Base-by-base conservation (phyloP, 1,140 invertebrate species). In the Mycetomoellerius zeteki region DNA sequence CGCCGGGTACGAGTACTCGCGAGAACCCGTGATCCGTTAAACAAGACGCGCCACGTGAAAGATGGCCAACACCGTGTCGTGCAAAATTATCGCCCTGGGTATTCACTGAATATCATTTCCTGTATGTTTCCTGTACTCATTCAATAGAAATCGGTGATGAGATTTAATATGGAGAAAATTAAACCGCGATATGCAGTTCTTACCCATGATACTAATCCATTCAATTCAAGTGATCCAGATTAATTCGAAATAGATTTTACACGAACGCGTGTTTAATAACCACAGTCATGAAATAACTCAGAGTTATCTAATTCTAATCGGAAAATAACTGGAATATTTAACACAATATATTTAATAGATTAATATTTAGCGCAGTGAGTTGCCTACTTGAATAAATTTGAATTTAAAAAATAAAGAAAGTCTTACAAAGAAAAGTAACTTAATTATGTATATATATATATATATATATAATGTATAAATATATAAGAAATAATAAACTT, bases 71-170 rank as follows among this genome's bases (percentile, higher is more conserved):
- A 6, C 24, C 54, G 54, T 73, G 67, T 60, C 69, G 54, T 24
- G 69, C 14, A 12, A 50, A 62, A 84, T 84, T 37, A 75, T 75
- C 80, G 27, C 80, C 69, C 56, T 73, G 71, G 54, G 54, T 71
- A 60, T 73, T 33, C 54, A 54, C 33, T 27, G 88, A 91, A 86
- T 91, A 78, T 89, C 91, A 91, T 91, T 86, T 87, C 62, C 76
- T 86, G 56, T 80, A n/a, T 16, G 71, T n/a, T n/a, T n/a, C n/a
- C n/a, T n/a, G n/a, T 75, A 76, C 87, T 75, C 69, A 56, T 84
- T 84, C 37, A 19, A 8, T 14, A 43, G 27, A 47, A 71, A 84
- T 56, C 37, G 30, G 14, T 54, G 67, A 50, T 50, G 69, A 84
- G 24, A 73, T 60, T 73, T 84, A 84, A 73, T 75, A 73, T n/a